phyloP scores from a whole-genome alignment of 2,113 vertebrate species.

The Circaetus cinerascens region DNA sequence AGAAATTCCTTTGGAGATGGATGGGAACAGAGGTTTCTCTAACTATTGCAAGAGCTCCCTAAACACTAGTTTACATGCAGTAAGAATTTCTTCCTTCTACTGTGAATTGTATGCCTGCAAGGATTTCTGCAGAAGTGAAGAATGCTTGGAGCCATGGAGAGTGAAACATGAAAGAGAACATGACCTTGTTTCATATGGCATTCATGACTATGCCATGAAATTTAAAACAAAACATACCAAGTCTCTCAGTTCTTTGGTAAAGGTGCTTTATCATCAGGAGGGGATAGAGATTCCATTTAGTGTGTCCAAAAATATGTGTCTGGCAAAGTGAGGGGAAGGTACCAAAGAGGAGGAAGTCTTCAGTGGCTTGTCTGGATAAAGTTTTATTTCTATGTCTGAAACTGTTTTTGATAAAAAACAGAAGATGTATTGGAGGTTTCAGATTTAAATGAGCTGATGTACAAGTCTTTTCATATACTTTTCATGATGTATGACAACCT shows the following conservation, averaged over 20 bases:
- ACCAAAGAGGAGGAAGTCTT: neutral
- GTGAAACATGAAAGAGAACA: neutral
- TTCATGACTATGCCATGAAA: neutral
- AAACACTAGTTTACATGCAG: neutral
- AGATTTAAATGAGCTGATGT: neutral
- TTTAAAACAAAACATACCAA: neutral
- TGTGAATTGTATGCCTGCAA: neutral
- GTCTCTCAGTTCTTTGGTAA: neutral
- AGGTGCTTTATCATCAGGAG: neutral
- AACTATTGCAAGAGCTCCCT: neutral
- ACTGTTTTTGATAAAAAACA: neutral
- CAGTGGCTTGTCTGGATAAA: neutral
- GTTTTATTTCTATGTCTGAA: neutral
- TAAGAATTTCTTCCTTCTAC: neutral
- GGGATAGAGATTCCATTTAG: neutral
- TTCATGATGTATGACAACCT: neutral
- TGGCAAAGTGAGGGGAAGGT: neutral
- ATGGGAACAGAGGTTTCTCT: neutral
- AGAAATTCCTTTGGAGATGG: neutral
- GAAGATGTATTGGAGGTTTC: neutral
- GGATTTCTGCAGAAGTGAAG: neutral
- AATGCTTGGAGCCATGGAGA: neutral
- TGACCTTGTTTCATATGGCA: neutral
- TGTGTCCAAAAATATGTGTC: neutral
- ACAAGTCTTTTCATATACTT: neutral